These are phyloP conservation scores for Falco biarmicus DNA, from an alignment of 2,797 vertebrate genomes.

Conservation along the genomic window DNA sequence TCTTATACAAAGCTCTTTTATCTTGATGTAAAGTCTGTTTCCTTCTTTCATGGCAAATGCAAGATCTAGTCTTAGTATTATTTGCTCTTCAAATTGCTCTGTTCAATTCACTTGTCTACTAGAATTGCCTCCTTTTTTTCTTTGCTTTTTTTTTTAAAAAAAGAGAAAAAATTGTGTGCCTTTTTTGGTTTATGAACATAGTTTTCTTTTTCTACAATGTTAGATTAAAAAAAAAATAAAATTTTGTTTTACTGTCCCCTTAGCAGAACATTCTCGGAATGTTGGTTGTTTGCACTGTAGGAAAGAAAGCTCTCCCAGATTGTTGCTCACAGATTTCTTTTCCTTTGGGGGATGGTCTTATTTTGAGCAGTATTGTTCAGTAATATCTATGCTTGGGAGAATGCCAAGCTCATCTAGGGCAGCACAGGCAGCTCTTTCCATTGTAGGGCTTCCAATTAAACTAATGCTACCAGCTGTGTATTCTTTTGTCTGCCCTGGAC, in stretches of 20 bases:
- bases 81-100: neutral
- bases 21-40: neutral
- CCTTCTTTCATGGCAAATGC: neutral
- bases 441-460: conserved; percentile 53
- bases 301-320: neutral
- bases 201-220: neutral
- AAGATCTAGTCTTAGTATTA: neutral
- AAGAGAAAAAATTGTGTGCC: neutral
- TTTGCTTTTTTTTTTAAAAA: neutral
- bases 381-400: conserved; percentile 31
- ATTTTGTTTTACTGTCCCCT: neutral
- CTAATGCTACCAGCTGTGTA: conserved; percentile 59
- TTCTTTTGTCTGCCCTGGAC: conserved; percentile 49
- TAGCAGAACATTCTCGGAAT: neutral
- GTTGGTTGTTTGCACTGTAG: neutral
- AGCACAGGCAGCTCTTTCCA: conserved; percentile 45
- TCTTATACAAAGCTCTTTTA: neutral
- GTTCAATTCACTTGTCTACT: neutral
- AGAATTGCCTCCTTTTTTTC: neutral
- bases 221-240: neutral
- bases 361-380: conserved; percentile 19
- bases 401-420: conserved; percentile 53
- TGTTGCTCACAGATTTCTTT: neutral
- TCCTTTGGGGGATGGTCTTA: neutral
- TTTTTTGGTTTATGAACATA: too few species aligned